phyloP scores from a whole-genome alignment of 2,113 vertebrate genomes.

The Ctenodactylus gundi region DNA sequence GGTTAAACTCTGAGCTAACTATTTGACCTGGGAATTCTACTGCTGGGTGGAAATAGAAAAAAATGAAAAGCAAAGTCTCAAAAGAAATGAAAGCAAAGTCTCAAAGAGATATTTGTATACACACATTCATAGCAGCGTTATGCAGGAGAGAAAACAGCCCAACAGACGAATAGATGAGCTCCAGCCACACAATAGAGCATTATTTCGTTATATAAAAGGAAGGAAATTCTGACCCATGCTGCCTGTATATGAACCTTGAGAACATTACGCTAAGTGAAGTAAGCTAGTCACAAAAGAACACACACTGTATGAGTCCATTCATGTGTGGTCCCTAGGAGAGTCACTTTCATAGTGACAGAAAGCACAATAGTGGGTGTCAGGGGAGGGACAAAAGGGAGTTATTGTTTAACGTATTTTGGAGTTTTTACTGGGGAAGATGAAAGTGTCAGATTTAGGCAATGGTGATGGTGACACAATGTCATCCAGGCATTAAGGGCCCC shows the following conservation, averaged over 20 bases:
- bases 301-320: accelerated
- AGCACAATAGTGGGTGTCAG: accelerated
- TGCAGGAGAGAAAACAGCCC: accelerated
- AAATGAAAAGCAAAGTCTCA: accelerated
- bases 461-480: accelerated
- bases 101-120: accelerated
- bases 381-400: accelerated
- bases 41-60: accelerated
- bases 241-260: accelerated
- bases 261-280: accelerated
- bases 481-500: accelerated
- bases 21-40: accelerated
- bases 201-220: accelerated
- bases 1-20: accelerated
- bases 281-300: neutral
- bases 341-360: accelerated
- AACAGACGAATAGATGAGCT: accelerated
- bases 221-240: accelerated
- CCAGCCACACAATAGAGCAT: accelerated
- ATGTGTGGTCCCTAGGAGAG: accelerated
- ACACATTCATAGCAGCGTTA: accelerated
- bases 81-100: accelerated
- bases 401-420: neutral
- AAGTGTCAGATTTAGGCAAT: accelerated
- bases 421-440: neutral